phyloP scores from a whole-genome alignment of 2,113 vertebrate species.

The Tachysurus fulvidraco region DNA sequence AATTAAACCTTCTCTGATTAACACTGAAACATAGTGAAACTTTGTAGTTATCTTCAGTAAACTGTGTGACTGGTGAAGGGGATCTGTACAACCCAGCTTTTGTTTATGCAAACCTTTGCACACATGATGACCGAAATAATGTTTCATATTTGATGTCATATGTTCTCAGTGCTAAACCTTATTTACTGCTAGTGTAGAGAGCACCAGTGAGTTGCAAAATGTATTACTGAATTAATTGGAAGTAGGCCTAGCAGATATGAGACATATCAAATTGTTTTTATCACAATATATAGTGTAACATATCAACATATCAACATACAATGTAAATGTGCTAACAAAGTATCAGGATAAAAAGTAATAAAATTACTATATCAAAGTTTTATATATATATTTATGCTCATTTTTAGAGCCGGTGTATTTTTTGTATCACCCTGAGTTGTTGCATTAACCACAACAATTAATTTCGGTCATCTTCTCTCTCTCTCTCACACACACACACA shows the following conservation, averaged over 20 bases:
- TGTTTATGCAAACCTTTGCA: background rate
- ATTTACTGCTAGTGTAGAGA: background rate
- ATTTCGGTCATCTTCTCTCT: background rate
- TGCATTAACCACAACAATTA: background rate
- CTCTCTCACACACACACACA: background rate
- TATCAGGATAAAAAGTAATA: background rate
- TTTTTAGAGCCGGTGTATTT: background rate
- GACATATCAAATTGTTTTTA: too few species aligned
- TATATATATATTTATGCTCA: background rate
- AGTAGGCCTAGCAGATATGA: background rate
- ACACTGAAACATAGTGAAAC: background rate
- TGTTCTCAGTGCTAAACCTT: too few species aligned
- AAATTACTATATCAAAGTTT: too few species aligned
- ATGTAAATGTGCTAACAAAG: background rate
- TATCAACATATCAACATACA: background rate
- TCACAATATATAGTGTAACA: background rate
- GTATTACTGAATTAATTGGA: background rate
- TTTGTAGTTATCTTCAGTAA: background rate
- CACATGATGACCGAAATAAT: background rate
- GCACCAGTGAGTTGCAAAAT: background rate
- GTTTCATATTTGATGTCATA: background rate
- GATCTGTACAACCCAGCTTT: background rate
- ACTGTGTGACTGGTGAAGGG: background rate
- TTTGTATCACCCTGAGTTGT: background rate
- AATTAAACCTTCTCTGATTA: background rate